phyloP scores from a whole-genome alignment of 2,113 vertebrate genomes.

The Chaetops frenatus region DNA sequence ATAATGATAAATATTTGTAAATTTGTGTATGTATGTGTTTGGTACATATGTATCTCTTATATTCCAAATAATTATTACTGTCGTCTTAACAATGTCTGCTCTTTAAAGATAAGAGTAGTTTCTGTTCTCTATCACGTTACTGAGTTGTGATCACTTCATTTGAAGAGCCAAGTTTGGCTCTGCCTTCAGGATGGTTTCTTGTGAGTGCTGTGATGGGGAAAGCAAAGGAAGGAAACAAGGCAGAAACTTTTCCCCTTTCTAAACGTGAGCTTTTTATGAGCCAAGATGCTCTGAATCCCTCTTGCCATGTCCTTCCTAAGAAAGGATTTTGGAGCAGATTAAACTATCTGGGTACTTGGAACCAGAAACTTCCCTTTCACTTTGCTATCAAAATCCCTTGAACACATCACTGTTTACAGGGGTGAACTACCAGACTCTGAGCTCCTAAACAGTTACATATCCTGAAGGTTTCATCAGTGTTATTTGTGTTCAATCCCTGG shows the following conservation, averaged over 20 bases:
- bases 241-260: neutral
- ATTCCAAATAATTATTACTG: neutral
- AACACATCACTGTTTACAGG: accelerated
- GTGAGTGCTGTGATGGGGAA: neutral
- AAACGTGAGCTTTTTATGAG: neutral
- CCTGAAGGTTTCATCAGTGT: neutral
- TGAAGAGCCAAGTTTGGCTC: neutral
- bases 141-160: neutral
- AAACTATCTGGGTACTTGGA: neutral
- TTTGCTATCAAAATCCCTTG: neutral
- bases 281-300: neutral
- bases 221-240: neutral
- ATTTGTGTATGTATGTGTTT: neutral
- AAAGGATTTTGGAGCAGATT: neutral
- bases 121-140: neutral
- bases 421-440: neutral
- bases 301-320: neutral
- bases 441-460: neutral
- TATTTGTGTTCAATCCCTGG: neutral
- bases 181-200: neutral
- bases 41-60: neutral
- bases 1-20: neutral
- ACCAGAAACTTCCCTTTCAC: neutral
- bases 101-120: neutral
- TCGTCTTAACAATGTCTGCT: neutral